Evolutionary conservation across 2,797 vertebrate genomes (phyloP), one percentile per base, ranked within the genome.

Genomic region (Falco concolor): DNA sequence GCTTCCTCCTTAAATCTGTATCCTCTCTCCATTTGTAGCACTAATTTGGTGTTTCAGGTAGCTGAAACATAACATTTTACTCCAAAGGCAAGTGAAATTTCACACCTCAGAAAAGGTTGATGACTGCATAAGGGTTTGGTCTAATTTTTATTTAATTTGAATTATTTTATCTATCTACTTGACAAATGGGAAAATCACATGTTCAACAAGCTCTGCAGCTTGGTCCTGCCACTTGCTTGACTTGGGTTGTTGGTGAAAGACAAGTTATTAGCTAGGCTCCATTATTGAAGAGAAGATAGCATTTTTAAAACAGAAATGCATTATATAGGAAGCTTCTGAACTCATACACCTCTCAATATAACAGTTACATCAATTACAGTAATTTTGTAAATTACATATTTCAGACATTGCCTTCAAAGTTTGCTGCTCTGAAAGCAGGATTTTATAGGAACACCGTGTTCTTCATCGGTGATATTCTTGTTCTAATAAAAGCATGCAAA

Each of bases 311-410:
- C 60, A 83, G 88, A 80, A 75, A 68, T 34, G 38, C 28, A 13
- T 21, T 53, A 12, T 27, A 16, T 67, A 79, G 94, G 73, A 67
- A 95, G 63, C 67, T 75, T 67, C 91, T 89, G 86, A 94, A 91
- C 93, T 86, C 70, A 8, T 17, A 53, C 87, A 50, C 47, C 59
- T 95, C 81, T 93, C 75, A 69, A 63, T 80, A 34, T 52, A 93
- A 93, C 88, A 89, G 69, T 79, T 91, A 93, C 90, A 94, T 67
- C 94, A 96, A 84, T 97, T 96, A 94, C 18, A 85, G 95, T 95
- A 87, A 91, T 96, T 97, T 96, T 84, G 93, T 78, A 97, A 98
- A 96, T 96, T 95, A 74, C 53, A 85, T 77, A 40, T 88, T 96
- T 75, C 64, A 74, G 70, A 83, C 90, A 92, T 45, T 83, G 75